Percentiles rank a stretch among this genome's conserved stretches.
phyloP scores from a whole-genome alignment of 2,113 vertebrate species.

The Amphilophus citrinellus region DNA sequence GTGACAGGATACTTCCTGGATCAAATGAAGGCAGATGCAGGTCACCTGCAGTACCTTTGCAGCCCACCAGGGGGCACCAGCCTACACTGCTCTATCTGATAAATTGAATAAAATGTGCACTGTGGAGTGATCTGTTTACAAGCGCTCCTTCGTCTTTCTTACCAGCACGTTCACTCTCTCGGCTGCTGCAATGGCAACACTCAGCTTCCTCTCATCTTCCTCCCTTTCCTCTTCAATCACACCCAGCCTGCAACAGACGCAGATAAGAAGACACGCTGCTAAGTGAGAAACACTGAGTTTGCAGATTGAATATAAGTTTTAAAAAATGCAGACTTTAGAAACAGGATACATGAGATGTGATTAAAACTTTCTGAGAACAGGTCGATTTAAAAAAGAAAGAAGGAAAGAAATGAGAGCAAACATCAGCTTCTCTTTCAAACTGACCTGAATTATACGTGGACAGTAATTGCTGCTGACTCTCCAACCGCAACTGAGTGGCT shows the following conservation, averaged over 20 bases:
- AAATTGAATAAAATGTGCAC: not conserved
- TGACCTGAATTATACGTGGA: not conserved
- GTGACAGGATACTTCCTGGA: not conserved
- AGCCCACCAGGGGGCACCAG: not conserved
- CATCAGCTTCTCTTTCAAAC: accelerated
- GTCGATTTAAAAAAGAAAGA: accelerated
- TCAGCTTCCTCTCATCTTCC: constrained; percentile 84
- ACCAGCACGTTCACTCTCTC: constrained; percentile 83
- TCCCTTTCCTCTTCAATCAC: constrained; percentile 85
- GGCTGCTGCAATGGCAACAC: constrained; percentile 75
- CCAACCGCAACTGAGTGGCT: accelerated
- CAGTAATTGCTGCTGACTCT: not conserved
- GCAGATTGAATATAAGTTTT: not conserved
- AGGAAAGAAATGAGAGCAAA: not conserved
- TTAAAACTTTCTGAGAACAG: not conserved
- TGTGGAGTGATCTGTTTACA: not conserved
- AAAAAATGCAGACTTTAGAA: not conserved
- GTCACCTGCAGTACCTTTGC: not conserved
- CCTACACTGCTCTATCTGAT: not conserved
- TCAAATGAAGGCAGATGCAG: not conserved
- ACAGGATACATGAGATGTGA: not conserved
- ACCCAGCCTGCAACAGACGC: constrained; percentile 74
- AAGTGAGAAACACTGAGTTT: not conserved
- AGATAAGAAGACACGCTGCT: not conserved
- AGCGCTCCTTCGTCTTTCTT: constrained; percentile 19